Conservation (phyloP, 2,888 invertebrate species). For the Idaea aversata region DNA sequence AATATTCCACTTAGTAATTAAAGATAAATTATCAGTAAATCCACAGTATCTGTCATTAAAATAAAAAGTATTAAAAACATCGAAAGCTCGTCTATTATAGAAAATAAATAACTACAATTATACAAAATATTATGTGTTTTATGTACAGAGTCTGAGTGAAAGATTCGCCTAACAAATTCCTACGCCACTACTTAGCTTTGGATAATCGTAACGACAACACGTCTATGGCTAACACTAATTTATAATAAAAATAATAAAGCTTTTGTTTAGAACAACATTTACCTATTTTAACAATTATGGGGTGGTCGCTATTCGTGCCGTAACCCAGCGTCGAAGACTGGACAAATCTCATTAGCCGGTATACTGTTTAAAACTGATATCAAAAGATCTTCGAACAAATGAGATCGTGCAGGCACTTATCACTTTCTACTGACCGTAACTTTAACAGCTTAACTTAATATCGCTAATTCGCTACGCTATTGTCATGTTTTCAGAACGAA, state of each 20-base stretch:
- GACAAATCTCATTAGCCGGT: background rate
- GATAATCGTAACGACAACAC: slow-evolving; percentile 68
- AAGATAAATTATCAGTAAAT: slow-evolving; percentile 11
- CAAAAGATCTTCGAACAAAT: slow-evolving; percentile 29
- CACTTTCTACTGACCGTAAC: slow-evolving; percentile 27
- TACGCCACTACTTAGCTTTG: slow-evolving; percentile 73
- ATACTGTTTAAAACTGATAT: slow-evolving; percentile 28
- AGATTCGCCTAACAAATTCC: slow-evolving; percentile 58
- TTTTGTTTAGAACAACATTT: slow-evolving; percentile 74
- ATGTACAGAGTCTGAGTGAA: slow-evolving; percentile 63
- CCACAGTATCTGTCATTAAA: slow-evolving; percentile 52
- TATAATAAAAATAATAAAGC: slow-evolving; percentile 80
- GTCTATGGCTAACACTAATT: slow-evolving; percentile 70
- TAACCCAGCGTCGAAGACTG: slow-evolving; percentile 3
- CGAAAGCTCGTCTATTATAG: slow-evolving; percentile 62
- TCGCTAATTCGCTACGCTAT: slow-evolving; percentile 25
- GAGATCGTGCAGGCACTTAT: slow-evolving; percentile 30
- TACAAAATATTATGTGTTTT: slow-evolving; percentile 50
- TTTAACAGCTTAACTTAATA: slow-evolving; percentile 22
- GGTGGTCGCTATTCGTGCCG: slow-evolving; percentile 41
- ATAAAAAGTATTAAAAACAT: slow-evolving; percentile 32
- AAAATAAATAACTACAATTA: slow-evolving; percentile 73
- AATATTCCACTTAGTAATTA: background rate
- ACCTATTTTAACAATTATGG: slow-evolving; percentile 67
- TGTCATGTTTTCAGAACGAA: slow-evolving; percentile 28